These are phyloP conservation scores for Deilephila porcellus DNA, from an alignment of 2,888 invertebrate genomes.

Conservation along the genomic window DNA sequence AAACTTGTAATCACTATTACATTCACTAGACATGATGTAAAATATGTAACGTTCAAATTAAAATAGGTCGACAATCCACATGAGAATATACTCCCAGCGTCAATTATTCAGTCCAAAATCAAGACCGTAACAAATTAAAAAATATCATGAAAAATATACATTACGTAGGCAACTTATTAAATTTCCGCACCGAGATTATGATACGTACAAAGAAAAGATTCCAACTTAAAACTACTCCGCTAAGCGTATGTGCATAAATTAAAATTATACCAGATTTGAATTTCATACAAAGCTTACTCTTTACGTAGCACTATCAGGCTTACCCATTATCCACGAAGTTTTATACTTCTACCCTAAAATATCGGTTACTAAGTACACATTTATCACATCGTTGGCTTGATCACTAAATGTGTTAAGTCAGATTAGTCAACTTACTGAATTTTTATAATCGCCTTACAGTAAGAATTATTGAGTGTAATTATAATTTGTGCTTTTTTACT, in stretches of 20 bases:
- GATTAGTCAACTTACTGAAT: no score
- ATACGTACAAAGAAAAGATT: constrained; percentile 1
- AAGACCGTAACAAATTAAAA: not conserved
- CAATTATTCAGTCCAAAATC: no score
- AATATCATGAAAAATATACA: not conserved
- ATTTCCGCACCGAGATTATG: not conserved
- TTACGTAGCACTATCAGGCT: not conserved
- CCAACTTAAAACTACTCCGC: constrained; percentile 9
- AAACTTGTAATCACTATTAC: no score
- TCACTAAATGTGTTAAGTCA: no score
- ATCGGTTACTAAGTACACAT: no score
- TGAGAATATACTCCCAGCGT: no score
- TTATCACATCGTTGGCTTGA: no score
- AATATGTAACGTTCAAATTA: not conserved
- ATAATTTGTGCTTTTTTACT: no score
- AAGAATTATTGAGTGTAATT: no score
- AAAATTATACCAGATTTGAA: constrained; percentile 18
- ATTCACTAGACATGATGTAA: not conserved
- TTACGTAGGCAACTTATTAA: constrained; percentile 5
- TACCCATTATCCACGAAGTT: not conserved
- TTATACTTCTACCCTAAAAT: not conserved
- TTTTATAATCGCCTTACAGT: no score
- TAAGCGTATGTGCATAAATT: constrained; percentile 20
- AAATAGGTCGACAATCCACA: no score
- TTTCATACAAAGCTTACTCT: constrained; percentile 14